phyloP scores from a whole-genome alignment of 2,113 vertebrate genomes.

The Neofelis nebulosa region DNA sequence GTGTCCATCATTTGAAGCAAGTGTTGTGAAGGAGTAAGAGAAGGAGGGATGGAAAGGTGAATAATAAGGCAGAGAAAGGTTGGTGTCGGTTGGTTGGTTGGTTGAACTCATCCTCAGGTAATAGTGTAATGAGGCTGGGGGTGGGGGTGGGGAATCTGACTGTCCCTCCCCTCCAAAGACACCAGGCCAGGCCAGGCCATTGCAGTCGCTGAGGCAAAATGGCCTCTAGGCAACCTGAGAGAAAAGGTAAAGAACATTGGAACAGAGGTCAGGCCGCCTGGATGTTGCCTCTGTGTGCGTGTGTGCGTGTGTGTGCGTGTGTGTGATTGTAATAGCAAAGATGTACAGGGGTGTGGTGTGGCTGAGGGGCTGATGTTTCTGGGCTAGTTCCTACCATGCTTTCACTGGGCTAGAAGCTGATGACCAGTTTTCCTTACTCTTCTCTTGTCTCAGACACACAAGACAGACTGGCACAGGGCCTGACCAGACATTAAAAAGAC shows the following conservation, averaged over 20 bases:
- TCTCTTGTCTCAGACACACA: background rate
- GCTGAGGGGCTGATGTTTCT: background rate
- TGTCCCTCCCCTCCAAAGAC: background rate
- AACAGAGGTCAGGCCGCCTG: background rate
- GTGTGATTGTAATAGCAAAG: background rate
- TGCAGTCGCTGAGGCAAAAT: background rate
- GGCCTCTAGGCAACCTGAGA: background rate
- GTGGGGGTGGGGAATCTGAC: too few species aligned
- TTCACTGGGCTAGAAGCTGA: background rate
- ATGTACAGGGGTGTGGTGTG: background rate
- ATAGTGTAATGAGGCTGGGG: background rate
- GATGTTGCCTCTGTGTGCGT: background rate
- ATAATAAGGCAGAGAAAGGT: background rate
- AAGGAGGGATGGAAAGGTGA: background rate
- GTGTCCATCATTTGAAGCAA: background rate
- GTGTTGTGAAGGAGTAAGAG: background rate
- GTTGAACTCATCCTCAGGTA: background rate
- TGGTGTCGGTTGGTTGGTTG: background rate
- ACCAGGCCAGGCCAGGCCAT: fast-evolving
- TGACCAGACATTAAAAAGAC: background rate
- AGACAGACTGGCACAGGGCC: background rate
- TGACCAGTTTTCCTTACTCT: background rate
- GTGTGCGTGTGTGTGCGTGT: background rate
- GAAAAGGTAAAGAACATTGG: background rate
- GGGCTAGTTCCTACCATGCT: background rate